Evolutionary conservation across 2,888 invertebrate genomes (phyloP).

Genomic region (Morinoia aosen): DNA sequence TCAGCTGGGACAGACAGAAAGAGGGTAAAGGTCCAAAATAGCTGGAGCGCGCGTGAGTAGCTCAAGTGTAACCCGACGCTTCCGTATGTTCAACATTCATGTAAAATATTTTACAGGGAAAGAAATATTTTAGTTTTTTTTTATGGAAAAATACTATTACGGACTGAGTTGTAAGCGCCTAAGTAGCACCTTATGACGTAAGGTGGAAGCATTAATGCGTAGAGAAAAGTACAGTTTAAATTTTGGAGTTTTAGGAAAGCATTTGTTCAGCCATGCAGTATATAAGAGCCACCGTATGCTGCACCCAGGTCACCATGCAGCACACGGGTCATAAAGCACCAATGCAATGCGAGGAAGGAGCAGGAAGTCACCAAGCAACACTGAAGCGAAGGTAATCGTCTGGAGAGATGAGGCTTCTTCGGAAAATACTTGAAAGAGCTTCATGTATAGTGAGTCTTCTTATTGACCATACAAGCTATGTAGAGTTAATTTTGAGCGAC

Average conservation of each 20-base stretch:
- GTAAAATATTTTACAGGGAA: background rate
- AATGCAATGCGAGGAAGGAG: background rate
- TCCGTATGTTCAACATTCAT: background rate
- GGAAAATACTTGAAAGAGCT: background rate
- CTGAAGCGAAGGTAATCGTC: background rate
- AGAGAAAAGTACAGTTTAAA: too few relatives aligned
- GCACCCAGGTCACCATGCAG: background rate
- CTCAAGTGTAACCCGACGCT: background rate
- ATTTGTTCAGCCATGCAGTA: too few relatives aligned
- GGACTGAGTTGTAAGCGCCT: too few relatives aligned
- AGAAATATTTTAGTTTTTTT: background rate
- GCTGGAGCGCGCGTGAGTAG: background rate
- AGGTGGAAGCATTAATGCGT: too few relatives aligned
- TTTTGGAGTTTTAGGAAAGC: too few relatives aligned
- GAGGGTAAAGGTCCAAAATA: background rate
- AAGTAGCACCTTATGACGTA: too few relatives aligned
- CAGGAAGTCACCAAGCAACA: background rate
- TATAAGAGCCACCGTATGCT: too few relatives aligned
- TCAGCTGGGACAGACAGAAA: background rate
- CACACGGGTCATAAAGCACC: too few relatives aligned
- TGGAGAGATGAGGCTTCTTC: too few relatives aligned
- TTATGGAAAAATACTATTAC: too few relatives aligned
- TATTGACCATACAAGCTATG: background rate
- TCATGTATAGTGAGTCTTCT: background rate
- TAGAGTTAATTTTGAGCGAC: background rate